phyloP scores from a whole-genome alignment of 92 coral and sea anemone genomes.

The Anthopleura xanthogrammica region DNA sequence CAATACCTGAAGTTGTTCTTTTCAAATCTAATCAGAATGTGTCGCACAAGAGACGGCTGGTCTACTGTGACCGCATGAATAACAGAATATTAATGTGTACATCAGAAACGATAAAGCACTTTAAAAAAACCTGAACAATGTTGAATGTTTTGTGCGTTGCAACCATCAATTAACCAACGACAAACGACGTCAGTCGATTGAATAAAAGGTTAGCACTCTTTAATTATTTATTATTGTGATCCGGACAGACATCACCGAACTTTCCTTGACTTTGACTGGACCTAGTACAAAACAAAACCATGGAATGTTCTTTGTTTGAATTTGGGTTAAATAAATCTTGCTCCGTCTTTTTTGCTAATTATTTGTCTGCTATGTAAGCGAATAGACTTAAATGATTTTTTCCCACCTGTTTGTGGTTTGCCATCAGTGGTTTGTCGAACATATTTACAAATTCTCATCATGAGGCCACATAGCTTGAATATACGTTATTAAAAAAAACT shows the following conservation, averaged over 20 bases:
- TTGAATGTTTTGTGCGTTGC: slow-evolving; percentile 7
- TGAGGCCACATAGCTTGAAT: slow-evolving; percentile 6
- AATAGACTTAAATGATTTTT: neutral
- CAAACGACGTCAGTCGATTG: neutral
- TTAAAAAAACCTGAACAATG: slow-evolving; percentile 12
- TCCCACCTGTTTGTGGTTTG: neutral
- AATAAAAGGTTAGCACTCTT: neutral
- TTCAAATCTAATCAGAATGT: slow-evolving; percentile 26
- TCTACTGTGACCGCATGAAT: slow-evolving; percentile 9
- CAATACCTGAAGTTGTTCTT: slow-evolving; percentile 8
- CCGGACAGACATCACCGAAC: neutral
- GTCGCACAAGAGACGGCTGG: slow-evolving; percentile 35
- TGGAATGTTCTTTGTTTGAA: slow-evolving; percentile 1
- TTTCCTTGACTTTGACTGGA: neutral
- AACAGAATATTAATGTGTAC: slow-evolving; percentile 15
- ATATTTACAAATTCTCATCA: neutral
- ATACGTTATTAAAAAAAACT: neutral
- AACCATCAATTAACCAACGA: slow-evolving; percentile 17
- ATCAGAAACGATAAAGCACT: slow-evolving; percentile 12
- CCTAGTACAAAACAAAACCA: neutral
- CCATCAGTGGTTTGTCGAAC: neutral
- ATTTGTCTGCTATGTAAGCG: slow-evolving; percentile 7
- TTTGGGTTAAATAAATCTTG: neutral
- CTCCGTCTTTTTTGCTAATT: neutral
- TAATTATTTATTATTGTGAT: neutral